Percentiles rank a stretch among this genome's conserved stretches.
phyloP scores from a whole-genome alignment of 2,797 vertebrate genomes.

The Oreochromis mossambicus region DNA sequence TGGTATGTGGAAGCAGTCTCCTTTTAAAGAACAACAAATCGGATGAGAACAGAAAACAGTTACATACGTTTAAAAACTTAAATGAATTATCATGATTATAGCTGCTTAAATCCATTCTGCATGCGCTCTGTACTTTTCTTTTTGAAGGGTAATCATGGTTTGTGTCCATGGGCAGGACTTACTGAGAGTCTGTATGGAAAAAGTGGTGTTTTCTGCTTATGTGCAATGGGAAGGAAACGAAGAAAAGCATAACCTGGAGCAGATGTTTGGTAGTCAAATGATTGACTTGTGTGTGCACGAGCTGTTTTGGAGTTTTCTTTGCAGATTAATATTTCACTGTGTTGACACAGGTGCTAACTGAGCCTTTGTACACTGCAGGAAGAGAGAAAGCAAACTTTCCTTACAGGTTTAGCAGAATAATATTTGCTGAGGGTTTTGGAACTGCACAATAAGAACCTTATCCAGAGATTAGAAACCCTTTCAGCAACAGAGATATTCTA shows the following conservation, averaged over 20 bases:
- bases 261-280: background rate
- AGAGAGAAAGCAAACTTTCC: background rate
- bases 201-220: background rate
- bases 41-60: background rate
- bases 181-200: background rate
- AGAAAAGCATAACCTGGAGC: background rate
- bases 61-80: rapidly evolving
- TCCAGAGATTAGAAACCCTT: background rate
- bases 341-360: background rate
- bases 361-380: background rate
- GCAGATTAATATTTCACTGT: background rate
- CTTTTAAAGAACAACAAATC: background rate
- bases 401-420: background rate
- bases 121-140: background rate
- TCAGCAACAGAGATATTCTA: background rate
- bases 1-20: background rate
- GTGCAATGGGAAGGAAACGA: background rate
- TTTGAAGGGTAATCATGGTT: background rate
- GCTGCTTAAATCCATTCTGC: background rate
- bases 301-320: background rate
- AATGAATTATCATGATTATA: background rate
- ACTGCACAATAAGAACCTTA: background rate
- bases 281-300: background rate
- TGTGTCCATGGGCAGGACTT: background rate
- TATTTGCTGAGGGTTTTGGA: background rate